These are phyloP conservation scores for Pseudochaenichthys georgianus DNA, from an alignment of 2,797 vertebrate species.

Conservation along the genomic window DNA sequence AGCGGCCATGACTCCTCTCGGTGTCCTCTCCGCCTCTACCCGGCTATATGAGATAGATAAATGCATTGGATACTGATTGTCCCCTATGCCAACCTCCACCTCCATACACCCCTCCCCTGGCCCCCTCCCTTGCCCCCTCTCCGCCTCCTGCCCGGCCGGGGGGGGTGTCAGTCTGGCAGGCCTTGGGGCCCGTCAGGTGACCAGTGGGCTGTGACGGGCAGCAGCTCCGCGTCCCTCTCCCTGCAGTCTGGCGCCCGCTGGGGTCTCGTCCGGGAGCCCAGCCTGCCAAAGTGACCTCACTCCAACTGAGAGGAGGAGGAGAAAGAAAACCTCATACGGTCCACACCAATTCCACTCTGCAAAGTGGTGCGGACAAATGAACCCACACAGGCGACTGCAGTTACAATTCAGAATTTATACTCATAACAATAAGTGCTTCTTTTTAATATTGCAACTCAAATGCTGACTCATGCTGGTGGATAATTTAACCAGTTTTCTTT, in stretches of 20 bases:
- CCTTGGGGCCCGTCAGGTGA: constrained; percentile 84
- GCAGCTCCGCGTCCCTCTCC: constrained; percentile 82
- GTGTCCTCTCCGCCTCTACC: constrained; percentile 30
- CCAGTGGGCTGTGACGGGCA: constrained; percentile 86
- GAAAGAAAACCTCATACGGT: constrained; percentile 28
- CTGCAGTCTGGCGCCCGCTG: constrained; percentile 86
- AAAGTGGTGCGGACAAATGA: constrained; percentile 23
- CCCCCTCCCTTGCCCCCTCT: constrained; percentile 61
- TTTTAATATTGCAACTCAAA: too few species aligned
- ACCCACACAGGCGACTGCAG: too few species aligned
- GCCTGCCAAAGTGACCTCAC: constrained; percentile 85
- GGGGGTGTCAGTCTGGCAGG: constrained; percentile 86
- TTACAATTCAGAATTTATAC: too few species aligned
- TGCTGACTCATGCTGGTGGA: too few species aligned
- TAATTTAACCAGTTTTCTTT: not conserved
- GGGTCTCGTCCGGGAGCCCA: constrained; percentile 82
- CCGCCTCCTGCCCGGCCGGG: constrained; percentile 76
- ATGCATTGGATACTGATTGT: constrained; percentile 76
- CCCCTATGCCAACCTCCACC: constrained; percentile 74
- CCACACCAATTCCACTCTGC: constrained; percentile 40
- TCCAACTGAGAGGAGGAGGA: constrained; percentile 60
- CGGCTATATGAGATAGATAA: constrained; percentile 69
- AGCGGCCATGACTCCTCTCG: constrained; percentile 2
- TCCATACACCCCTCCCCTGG: constrained; percentile 55
- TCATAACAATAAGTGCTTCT: too few species aligned